Conservation (phyloP, 2,888 invertebrate species). For the Lycophotia porphyrea region DNA sequence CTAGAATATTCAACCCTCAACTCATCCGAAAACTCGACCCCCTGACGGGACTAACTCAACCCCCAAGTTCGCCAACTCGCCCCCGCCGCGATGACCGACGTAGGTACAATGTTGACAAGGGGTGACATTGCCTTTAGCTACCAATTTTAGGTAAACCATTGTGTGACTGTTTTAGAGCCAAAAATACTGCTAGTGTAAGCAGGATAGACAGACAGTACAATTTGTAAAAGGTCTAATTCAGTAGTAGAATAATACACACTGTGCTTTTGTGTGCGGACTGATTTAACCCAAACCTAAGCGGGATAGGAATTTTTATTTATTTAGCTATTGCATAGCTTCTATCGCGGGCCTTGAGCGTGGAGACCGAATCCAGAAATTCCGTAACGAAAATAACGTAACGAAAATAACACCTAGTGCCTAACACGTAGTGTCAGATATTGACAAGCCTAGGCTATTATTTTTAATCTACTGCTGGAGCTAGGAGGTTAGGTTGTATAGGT, state of each 20-base stretch:
- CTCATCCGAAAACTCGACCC: conserved; percentile 12
- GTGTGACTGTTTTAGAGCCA: conserved; percentile 17
- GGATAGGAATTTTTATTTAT: too few species aligned
- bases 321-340: too few species aligned
- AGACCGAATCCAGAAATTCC: too few species aligned
- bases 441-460: too few species aligned
- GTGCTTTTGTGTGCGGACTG: not conserved
- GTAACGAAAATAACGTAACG: too few species aligned
- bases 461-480: too few species aligned
- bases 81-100: conserved; percentile 28
- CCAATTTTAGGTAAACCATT: conserved; percentile 29
- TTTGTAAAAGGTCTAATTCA: not conserved
- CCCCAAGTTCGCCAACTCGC: conserved; percentile 1
- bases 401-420: too few species aligned
- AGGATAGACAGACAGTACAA: not conserved
- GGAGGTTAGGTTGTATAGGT: too few species aligned
- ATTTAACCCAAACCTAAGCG: not conserved
- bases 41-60: conserved; percentile 15
- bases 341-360: too few species aligned
- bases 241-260: not conserved
- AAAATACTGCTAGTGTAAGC: not conserved
- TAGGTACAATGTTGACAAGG: conserved; percentile 53
- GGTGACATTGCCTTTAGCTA: conserved; percentile 34
- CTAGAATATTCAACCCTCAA: conserved; percentile 19
- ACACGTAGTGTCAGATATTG: too few species aligned